Percentiles rank a stretch among this genome's conserved stretches.
Evolutionary conservation across 2,113 vertebrate species (phyloP).

Genomic region (Chloropsis hardwickii): DNA sequence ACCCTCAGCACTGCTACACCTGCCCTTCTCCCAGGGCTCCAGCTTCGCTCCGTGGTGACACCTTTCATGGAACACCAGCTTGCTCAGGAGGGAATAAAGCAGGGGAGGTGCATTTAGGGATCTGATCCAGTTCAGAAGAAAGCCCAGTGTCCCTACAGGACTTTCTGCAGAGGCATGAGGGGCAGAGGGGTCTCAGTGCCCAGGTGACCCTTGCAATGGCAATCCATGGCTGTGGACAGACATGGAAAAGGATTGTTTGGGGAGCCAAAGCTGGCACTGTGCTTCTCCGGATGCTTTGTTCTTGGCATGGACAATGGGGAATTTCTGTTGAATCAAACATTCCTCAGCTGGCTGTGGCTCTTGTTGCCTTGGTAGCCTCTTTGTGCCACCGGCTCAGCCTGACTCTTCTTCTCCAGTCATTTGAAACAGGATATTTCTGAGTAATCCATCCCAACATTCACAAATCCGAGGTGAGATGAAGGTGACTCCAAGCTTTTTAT

Average conservation of each 20-base stretch:
- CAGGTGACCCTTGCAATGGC: accelerated
- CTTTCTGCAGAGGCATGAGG: not conserved
- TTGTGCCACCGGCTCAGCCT: not conserved
- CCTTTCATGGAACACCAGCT: not conserved
- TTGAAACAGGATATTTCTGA: not conserved
- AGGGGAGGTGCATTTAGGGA: not conserved
- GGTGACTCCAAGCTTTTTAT: not conserved
- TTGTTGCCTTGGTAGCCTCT: not conserved
- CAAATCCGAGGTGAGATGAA: not conserved
- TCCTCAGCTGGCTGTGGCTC: not conserved
- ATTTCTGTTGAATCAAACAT: not conserved
- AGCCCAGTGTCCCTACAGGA: not conserved
- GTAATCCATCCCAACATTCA: not conserved
- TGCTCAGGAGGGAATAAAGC: not conserved
- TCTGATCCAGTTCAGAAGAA: not conserved
- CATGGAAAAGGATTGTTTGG: not conserved
- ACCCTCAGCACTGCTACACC: not conserved
- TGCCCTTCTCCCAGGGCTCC: not conserved
- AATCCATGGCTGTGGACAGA: accelerated
- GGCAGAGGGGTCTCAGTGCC: not conserved
- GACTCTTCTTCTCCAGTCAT: not conserved
- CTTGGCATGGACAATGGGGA: not conserved
- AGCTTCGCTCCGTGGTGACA: not conserved
- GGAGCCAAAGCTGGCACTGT: not conserved
- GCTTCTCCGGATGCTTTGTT: not conserved